Evolutionary conservation across 2,888 invertebrate genomes (phyloP).

Genomic region (Eilema depressum): DNA sequence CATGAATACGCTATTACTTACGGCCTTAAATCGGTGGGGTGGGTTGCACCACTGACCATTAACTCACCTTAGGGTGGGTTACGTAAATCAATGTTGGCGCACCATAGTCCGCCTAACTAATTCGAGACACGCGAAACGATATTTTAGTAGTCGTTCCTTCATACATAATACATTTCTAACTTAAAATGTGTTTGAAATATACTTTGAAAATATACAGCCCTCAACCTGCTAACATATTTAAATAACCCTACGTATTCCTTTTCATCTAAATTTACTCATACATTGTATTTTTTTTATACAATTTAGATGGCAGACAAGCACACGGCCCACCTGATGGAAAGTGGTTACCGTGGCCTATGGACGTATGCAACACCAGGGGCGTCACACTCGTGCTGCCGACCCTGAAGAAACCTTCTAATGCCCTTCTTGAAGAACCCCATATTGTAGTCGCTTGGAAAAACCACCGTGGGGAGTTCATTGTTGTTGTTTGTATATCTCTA

Average conservation of each 20-base stretch:
- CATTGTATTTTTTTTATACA: no score
- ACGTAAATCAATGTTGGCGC: slow-evolving; percentile 55
- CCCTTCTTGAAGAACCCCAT: no score
- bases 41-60: slow-evolving; percentile 30
- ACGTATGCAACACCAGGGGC: no score
- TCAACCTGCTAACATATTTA: slow-evolving; percentile 33
- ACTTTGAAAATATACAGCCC: slow-evolving; percentile 39
- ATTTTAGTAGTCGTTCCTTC: slow-evolving; percentile 68
- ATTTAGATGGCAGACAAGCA: no score
- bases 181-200: slow-evolving; percentile 53
- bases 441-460: no score
- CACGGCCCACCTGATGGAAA: no score
- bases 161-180: slow-evolving; percentile 62
- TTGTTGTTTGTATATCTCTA: slow-evolving; percentile 16
- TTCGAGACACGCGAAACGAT: slow-evolving; percentile 74
- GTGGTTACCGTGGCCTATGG: no score
- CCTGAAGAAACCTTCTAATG: no score
- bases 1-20: slow-evolving; percentile 30
- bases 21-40: slow-evolving; percentile 29
- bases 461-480: no score
- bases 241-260: slow-evolving; percentile 34
- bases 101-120: slow-evolving; percentile 67
- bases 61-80: slow-evolving; percentile 34
- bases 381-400: no score
- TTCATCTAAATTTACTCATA: slow-evolving; percentile 19